Conservation (phyloP, 2,888 invertebrate genomes). For the Acleris literana region DNA sequence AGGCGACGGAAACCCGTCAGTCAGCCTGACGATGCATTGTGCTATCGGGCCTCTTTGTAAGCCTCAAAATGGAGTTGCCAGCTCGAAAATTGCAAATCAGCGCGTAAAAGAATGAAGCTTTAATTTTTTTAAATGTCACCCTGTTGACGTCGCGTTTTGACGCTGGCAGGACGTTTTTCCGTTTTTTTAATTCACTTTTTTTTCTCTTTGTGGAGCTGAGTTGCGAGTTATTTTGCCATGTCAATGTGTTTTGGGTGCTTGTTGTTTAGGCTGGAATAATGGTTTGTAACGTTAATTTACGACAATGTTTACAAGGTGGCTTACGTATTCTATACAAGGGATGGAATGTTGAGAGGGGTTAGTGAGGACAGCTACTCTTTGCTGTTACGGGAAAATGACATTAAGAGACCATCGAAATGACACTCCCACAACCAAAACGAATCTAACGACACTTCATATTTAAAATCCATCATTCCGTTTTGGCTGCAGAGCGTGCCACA, state of each 20-base stretch:
- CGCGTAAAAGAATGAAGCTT: constrained; percentile 29
- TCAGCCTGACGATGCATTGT: constrained; percentile 34
- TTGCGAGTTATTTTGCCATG: constrained; percentile 9
- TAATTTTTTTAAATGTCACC: constrained; percentile 32
- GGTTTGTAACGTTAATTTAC: not conserved
- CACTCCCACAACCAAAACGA: no score
- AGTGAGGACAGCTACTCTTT: no score
- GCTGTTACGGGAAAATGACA: no score
- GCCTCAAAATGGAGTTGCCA: constrained; percentile 30
- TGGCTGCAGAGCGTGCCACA: no score
- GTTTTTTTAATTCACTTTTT: constrained; percentile 1
- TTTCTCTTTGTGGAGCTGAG: not conserved
- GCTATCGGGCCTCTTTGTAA: constrained; percentile 22
- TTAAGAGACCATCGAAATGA: no score
- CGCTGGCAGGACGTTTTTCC: constrained; percentile 10
- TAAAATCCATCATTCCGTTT: no score
- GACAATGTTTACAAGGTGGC: not conserved
- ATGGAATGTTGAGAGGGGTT: no score
- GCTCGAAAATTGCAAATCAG: constrained; percentile 35
- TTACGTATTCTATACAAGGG: not conserved
- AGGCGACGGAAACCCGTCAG: constrained; percentile 18
- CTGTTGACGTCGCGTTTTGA: constrained; percentile 11
- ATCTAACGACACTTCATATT: no score
- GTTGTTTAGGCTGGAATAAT: not conserved
- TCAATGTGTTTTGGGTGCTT: not conserved